Conservation (phyloP, 2,888 invertebrate genomes). For the Sphaerophoria rueppellii region DNA sequence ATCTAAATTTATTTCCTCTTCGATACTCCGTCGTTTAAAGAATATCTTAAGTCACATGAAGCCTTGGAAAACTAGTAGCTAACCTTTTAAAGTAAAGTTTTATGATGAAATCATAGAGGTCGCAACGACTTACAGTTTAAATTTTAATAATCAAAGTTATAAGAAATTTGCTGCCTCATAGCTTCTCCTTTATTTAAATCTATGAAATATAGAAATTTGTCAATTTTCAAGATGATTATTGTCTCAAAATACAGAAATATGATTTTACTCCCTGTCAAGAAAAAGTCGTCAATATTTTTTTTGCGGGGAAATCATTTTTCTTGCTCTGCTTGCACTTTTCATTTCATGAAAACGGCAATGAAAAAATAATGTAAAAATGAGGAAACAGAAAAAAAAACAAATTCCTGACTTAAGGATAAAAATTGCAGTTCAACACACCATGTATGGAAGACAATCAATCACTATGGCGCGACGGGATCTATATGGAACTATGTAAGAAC, state of each 20-base stretch:
- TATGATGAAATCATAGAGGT: no score
- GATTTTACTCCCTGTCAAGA: background rate
- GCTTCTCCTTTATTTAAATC: background rate
- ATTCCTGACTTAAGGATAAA: slow-evolving; percentile 17
- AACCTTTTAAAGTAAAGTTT: no score
- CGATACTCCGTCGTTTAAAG: no score
- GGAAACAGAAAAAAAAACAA: background rate
- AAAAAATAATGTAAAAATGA: background rate
- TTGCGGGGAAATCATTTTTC: slow-evolving; percentile 39
- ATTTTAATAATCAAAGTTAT: no score
- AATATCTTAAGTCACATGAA: background rate
- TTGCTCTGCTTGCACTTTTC: slow-evolving; percentile 50
- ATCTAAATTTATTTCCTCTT: no score
- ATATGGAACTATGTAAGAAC: background rate
- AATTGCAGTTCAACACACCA: slow-evolving; percentile 51
- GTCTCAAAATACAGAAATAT: background rate
- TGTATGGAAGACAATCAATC: slow-evolving; percentile 60
- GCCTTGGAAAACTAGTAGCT: background rate
- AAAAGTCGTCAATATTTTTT: slow-evolving; percentile 52
- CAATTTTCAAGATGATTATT: background rate
- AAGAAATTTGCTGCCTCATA: no score
- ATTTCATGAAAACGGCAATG: slow-evolving; percentile 23
- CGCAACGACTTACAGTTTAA: no score
- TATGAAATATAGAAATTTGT: slow-evolving; percentile 47
- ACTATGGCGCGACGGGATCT: slow-evolving; percentile 27